A percentile compares a stretch with the other conserved stretches of the same genome.
Conservation (phyloP, 2,888 invertebrate genomes). For the Drosophila gaucha region DNA sequence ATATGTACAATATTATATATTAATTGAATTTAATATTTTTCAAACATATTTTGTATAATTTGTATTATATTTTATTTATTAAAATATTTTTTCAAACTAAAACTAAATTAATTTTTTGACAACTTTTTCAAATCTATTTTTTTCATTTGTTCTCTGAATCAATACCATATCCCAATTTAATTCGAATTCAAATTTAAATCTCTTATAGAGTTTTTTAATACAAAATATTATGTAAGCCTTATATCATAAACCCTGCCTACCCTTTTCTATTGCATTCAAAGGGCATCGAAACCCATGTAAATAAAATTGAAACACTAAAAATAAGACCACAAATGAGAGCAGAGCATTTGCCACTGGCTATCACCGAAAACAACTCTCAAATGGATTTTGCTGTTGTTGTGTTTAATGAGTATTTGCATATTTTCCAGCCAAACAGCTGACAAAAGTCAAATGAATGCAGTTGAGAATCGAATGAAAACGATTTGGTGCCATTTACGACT, state of each 20-base stretch:
- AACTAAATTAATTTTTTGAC: no score
- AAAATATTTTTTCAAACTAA: no score
- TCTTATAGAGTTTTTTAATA: not conserved
- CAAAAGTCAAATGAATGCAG: conserved; percentile 40
- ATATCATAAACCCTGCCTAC: not conserved
- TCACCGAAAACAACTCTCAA: conserved; percentile 17
- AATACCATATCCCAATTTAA: not conserved
- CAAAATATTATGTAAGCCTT: not conserved
- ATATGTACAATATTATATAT: no score
- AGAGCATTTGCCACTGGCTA: conserved; percentile 20
- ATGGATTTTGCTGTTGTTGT: conserved; percentile 39
- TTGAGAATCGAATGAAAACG: conserved; percentile 6
- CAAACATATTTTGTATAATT: no score
- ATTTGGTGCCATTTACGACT: conserved; percentile 30
- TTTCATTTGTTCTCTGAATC: no score
- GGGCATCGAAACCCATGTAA: conserved; percentile 6
- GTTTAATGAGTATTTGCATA: conserved; percentile 45
- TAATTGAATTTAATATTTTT: no score
- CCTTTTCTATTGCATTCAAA: not conserved
- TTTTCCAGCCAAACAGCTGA: conserved; percentile 24
- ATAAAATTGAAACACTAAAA: conserved; percentile 11
- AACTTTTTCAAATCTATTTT: no score
- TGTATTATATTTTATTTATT: no score
- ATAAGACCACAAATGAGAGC: conserved; percentile 2
- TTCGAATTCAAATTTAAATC: not conserved